Evolutionary conservation across 2,888 invertebrate species (phyloP).

Genomic region (Aspidapion aeneum): DNA sequence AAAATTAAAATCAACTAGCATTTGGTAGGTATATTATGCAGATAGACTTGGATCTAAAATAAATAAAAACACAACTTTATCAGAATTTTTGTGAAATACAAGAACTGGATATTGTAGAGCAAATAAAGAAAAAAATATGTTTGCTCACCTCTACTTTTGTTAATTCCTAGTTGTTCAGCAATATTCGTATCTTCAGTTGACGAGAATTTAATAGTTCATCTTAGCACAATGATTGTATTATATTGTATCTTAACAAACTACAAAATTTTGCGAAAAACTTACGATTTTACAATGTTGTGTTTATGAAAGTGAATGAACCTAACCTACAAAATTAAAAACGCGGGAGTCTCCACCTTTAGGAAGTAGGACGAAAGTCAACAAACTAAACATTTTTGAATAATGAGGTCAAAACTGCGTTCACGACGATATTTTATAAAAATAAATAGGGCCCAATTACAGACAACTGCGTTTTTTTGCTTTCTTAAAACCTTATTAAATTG

Average conservation of each 20-base stretch:
- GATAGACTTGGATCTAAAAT: neutral
- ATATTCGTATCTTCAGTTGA: neutral
- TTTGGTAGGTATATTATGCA: neutral
- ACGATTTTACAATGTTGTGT: conserved; percentile 7
- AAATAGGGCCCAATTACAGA: no score
- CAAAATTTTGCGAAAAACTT: neutral
- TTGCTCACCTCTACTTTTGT: neutral
- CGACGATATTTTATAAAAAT: no score
- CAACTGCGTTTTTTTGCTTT: no score
- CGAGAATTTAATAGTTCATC: neutral
- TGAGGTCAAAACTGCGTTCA: neutral
- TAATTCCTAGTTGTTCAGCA: no score
- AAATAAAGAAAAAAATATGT: neutral
- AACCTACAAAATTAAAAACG: conserved; percentile 21
- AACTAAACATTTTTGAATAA: neutral
- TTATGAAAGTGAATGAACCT: conserved; percentile 21
- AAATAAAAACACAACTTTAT: neutral
- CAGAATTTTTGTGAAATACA: neutral
- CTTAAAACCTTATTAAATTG: no score
- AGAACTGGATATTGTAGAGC: neutral
- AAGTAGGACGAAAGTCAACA: neutral
- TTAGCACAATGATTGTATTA: neutral
- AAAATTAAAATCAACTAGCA: neutral
- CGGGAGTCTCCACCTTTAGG: conserved; percentile 11
- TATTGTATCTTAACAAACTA: conserved; percentile 3